Evolutionary conservation across 2,113 vertebrate species (phyloP).

Genomic region (Anser brachyrhynchus): DNA sequence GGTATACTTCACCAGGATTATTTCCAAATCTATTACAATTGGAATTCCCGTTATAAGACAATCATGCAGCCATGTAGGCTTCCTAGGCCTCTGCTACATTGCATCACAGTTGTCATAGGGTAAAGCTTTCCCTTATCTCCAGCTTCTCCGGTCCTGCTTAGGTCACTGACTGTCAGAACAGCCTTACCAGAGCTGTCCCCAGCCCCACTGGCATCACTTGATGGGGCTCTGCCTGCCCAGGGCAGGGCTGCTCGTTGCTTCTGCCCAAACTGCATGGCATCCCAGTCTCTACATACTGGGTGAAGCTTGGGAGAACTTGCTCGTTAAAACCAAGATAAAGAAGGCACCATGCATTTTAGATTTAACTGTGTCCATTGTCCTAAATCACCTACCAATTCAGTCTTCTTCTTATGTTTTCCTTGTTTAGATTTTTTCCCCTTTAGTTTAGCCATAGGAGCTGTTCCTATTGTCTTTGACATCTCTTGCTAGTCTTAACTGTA

Average conservation of each 20-base stretch:
- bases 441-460: neutral
- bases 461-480: neutral
- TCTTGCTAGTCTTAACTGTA: neutral
- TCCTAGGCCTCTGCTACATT: neutral
- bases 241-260: too few species aligned
- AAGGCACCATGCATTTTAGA: neutral
- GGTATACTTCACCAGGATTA: neutral
- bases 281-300: neutral
- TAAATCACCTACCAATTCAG: neutral
- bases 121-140: neutral
- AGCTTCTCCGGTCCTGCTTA: rapidly evolving
- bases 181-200: neutral
- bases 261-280: neutral
- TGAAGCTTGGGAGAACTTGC: neutral
- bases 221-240: neutral
- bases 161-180: neutral
- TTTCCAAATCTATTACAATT: neutral
- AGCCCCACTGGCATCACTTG: rapidly evolving
- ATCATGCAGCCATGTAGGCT: too few species aligned
- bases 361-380: neutral
- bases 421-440: neutral
- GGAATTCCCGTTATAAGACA: neutral
- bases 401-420: neutral
- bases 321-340: neutral
- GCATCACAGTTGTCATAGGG: neutral